Conservation (phyloP, 2,797 vertebrate species). For the Sorex maritimensis region DNA sequence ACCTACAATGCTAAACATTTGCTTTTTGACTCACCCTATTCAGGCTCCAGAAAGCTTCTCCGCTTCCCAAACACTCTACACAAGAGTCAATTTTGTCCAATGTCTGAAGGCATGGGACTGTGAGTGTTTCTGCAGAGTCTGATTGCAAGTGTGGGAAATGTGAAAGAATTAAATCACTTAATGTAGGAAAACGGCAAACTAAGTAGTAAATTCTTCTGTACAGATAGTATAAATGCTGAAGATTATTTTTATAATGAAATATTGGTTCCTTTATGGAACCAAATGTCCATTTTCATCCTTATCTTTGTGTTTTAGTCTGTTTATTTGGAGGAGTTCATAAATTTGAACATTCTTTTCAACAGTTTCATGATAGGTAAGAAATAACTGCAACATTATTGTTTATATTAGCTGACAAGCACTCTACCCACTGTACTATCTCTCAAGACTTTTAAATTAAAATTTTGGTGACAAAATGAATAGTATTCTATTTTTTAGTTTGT, state of each 20-base stretch:
- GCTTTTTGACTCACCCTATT: no score
- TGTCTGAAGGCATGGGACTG: background rate
- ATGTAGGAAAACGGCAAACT: background rate
- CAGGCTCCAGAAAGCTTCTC: background rate
- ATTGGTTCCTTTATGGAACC: background rate
- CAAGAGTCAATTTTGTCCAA: background rate
- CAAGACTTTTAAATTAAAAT: background rate
- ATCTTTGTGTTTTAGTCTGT: background rate
- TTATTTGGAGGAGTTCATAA: background rate
- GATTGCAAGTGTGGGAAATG: background rate
- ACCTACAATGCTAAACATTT: background rate
- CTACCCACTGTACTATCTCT: no score
- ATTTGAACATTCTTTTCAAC: background rate
- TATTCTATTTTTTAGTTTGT: background rate
- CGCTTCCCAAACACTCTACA: background rate
- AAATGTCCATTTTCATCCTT: background rate
- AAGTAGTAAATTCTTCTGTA: background rate
- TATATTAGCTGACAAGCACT: background rate
- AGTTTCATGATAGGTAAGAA: background rate
- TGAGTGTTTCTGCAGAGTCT: background rate
- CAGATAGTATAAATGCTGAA: background rate
- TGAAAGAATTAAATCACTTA: background rate
- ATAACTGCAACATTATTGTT: background rate
- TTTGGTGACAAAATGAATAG: conserved; percentile 6
- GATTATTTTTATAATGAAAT: background rate